Conservation (phyloP, 2,888 invertebrate genomes). For the Nasonovia ribisnigri region DNA sequence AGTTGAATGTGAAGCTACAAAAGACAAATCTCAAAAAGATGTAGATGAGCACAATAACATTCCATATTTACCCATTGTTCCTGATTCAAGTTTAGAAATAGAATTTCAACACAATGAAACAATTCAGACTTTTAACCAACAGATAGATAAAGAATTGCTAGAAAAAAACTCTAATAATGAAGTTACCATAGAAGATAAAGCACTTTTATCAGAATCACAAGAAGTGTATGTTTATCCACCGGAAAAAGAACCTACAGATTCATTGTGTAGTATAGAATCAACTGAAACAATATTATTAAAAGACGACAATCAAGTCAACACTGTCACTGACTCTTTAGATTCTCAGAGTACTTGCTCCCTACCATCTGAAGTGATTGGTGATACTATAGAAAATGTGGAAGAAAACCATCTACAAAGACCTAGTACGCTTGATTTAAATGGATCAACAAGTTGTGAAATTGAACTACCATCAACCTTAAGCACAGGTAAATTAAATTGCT, state of each 20-base stretch:
- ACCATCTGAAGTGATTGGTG: conserved; percentile 54
- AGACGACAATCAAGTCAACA: conserved; percentile 58
- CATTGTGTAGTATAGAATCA: conserved; percentile 58
- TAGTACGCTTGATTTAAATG: conserved; percentile 64
- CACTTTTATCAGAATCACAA: conserved; percentile 10
- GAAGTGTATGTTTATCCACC: neutral
- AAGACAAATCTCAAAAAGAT: conserved; percentile 36
- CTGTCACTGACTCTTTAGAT: conserved; percentile 58
- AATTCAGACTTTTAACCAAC: neutral
- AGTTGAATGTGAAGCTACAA: conserved; percentile 32
- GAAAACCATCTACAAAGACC: conserved; percentile 60
- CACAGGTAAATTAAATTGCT: conserved; percentile 51
- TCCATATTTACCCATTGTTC: conserved; percentile 55
- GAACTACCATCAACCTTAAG: conserved; percentile 65
- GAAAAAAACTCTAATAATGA: conserved; percentile 2
- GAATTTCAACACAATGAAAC: conserved; percentile 24
- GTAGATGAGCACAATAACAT: conserved; percentile 33
- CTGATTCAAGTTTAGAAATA: conserved; percentile 45
- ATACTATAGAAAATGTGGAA: conserved; percentile 35
- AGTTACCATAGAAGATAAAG: conserved; percentile 9
- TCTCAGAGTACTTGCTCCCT: conserved; percentile 63
- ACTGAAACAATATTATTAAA: conserved; percentile 63
- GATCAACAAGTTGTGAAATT: conserved; percentile 55
- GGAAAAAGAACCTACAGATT: conserved; percentile 56
- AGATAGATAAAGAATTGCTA: neutral